A percentile compares a stretch with the other conserved stretches of the same genome.
Conservation (phyloP, 2,888 invertebrate genomes). For the Lamellibrachia columna region DNA sequence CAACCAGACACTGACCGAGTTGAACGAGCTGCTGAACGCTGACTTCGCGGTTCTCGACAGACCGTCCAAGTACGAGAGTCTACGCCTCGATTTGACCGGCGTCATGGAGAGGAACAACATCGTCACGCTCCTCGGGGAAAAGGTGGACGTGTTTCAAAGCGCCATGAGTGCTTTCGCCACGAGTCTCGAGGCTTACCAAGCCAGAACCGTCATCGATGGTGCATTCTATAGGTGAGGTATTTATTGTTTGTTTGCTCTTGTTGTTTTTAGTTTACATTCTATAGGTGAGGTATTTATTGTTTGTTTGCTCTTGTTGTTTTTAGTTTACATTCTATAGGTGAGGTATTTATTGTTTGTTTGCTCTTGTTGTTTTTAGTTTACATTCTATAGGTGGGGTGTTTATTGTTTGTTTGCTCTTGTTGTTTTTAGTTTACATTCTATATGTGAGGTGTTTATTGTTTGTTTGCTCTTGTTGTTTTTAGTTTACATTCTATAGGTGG, state of each 20-base stretch:
- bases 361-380: too few relatives aligned
- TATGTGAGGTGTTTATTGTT: too few relatives aligned
- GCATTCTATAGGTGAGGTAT: not conserved
- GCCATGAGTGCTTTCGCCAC: not conserved
- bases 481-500: not conserved
- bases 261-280: not conserved
- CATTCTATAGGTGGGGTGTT: too few relatives aligned
- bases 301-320: too few relatives aligned
- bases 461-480: too few relatives aligned
- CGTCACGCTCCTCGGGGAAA: not conserved
- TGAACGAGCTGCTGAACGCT: slow-evolving; percentile 2
- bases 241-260: not conserved
- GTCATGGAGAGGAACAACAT: not conserved
- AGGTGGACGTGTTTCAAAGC: not conserved
- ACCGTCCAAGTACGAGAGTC: not conserved
- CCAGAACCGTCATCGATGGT: not conserved
- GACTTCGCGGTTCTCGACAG: not conserved
- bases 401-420: too few relatives aligned
- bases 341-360: too few relatives aligned
- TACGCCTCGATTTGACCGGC: not conserved
- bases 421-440: too few relatives aligned
- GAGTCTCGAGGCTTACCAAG: not conserved
- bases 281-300: too few relatives aligned
- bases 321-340: too few relatives aligned
- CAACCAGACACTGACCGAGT: not conserved